Evolutionary conservation across 2,797 vertebrate genomes (phyloP).

Genomic region (Hyperoplus lanceolatus): DNA sequence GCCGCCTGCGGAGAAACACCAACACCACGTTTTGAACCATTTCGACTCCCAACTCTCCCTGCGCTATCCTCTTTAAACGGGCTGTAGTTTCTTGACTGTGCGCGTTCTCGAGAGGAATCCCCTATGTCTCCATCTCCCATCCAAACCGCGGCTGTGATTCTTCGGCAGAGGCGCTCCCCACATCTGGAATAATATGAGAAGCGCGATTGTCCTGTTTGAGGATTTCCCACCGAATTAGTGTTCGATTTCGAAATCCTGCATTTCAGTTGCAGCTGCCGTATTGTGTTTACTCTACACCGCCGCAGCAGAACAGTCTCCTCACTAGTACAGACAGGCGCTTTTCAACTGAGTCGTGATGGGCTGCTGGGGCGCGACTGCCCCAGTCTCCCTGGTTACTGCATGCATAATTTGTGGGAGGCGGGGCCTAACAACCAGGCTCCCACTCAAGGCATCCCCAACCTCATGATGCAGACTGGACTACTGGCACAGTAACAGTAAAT

Average conservation of each 20-base stretch:
- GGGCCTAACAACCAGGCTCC: constrained; percentile 51
- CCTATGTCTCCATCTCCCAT: constrained; percentile 84
- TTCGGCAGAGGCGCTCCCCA: constrained; percentile 81
- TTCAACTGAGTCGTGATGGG: constrained; percentile 78
- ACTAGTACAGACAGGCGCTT: constrained; percentile 54
- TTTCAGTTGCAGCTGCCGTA: constrained; percentile 20
- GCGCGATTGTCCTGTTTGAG: constrained; percentile 35
- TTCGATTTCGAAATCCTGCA: constrained; percentile 18
- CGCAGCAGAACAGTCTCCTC: constrained; percentile 35
- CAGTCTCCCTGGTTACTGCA: constrained; percentile 82
- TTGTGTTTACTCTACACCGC: not conserved
- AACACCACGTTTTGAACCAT: constrained; percentile 97
- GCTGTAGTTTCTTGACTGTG: constrained; percentile 70
- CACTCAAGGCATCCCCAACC: constrained; percentile 77
- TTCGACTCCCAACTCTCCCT: constrained; percentile 3
- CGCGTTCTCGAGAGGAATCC: constrained; percentile 77
- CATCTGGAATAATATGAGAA: constrained; percentile 77
- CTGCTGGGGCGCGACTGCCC: constrained; percentile 64
- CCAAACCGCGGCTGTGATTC: constrained; percentile 81
- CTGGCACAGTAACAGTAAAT: constrained; percentile 49
- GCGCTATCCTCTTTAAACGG: constrained; percentile 46
- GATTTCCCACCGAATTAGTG: constrained; percentile 29
- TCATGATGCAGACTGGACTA: constrained; percentile 40
- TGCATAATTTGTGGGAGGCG: constrained; percentile 68
- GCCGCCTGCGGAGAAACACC: constrained; percentile 97